A percentile compares a stretch with the other conserved stretches of the same genome.
phyloP scores from a whole-genome alignment of 1,140 invertebrate genomes.

The Hypsibius dujardini region DNA sequence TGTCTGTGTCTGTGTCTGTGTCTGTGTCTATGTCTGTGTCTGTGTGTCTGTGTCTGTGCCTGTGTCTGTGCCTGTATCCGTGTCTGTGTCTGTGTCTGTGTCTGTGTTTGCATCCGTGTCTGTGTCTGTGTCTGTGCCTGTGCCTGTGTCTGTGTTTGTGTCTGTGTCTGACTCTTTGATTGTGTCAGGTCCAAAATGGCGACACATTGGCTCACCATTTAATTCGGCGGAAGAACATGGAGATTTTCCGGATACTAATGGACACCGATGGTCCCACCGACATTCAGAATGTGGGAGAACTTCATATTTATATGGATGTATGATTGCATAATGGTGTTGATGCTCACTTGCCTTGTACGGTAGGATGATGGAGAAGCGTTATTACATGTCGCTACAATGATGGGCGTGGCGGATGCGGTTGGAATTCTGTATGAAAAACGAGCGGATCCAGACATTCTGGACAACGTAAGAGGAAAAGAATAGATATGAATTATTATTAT shows the following conservation, averaged over 20 bases:
- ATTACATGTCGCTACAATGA: constrained; percentile 78
- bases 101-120: too few species aligned
- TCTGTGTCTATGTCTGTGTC: too few species aligned
- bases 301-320: constrained; percentile 18
- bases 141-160: too few species aligned
- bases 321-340: not conserved
- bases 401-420: constrained; percentile 77
- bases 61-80: too few species aligned
- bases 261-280: constrained; percentile 79
- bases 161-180: too few species aligned
- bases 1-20: too few species aligned
- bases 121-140: too few species aligned
- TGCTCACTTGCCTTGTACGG: constrained; percentile 21
- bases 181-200: not conserved
- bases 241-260: constrained; percentile 72
- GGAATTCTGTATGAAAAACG: constrained; percentile 85
- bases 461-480: constrained; percentile 52
- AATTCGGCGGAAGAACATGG: constrained; percentile 61
- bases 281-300: constrained; percentile 54
- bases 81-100: too few species aligned
- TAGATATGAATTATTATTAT: too few species aligned
- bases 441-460: constrained; percentile 75
- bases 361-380: constrained; percentile 75
- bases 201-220: constrained; percentile 7
- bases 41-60: too few species aligned